phyloP scores from a whole-genome alignment of 2,113 vertebrate species.

The Harpagus bidentatus region DNA sequence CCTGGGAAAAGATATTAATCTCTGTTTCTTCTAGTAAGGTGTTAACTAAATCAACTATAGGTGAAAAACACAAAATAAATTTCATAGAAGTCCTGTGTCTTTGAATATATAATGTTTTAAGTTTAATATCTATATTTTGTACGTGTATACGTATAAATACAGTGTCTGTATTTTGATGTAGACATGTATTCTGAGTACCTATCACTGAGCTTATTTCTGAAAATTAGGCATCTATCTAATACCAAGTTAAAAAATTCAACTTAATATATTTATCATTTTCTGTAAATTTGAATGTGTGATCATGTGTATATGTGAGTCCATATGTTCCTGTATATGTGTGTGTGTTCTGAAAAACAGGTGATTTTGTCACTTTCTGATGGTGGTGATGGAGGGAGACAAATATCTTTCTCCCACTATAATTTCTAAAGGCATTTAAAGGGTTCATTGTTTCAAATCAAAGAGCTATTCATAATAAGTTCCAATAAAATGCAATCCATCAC shows the following conservation, averaged over 20 bases:
- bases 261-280: neutral
- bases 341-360: neutral
- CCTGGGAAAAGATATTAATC: neutral
- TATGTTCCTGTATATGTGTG: neutral
- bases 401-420: neutral
- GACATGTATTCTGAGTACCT: neutral
- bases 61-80: neutral
- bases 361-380: neutral
- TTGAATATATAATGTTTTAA: neutral
- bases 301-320: no score
- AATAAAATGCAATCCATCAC: slow-evolving; percentile 48
- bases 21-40: neutral
- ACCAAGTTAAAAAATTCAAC: neutral
- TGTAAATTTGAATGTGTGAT: neutral
- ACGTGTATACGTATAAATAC: neutral
- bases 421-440: slow-evolving; percentile 31
- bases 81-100: neutral
- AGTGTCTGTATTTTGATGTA: neutral
- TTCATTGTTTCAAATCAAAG: slow-evolving; percentile 36
- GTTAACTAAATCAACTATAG: neutral
- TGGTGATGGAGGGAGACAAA: neutral
- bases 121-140: neutral
- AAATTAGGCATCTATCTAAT: neutral
- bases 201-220: neutral
- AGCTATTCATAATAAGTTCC: slow-evolving; percentile 32